Conservation (phyloP, 1,140 invertebrate genomes). For the Melanaphis sacchari region DNA sequence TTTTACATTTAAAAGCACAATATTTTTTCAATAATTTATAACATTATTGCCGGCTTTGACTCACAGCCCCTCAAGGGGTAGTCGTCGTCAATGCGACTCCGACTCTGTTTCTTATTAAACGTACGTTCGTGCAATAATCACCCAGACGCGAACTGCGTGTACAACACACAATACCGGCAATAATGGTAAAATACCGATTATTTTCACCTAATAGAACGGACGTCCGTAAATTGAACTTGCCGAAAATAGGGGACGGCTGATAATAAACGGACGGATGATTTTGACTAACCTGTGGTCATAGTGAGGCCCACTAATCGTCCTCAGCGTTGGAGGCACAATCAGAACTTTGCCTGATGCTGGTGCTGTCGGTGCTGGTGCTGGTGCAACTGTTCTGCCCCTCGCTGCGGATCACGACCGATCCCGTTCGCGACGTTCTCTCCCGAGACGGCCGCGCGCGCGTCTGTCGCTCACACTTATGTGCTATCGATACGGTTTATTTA, state of each 20-base stretch:
- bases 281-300: conserved; percentile 27
- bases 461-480: neutral
- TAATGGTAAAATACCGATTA: neutral
- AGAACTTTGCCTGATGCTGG: neutral
- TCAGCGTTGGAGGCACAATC: neutral
- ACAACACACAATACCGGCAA: neutral
- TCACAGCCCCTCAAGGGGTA: too few relatives aligned
- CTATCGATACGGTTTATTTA: neutral
- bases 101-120: neutral
- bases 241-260: too few relatives aligned
- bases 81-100: neutral
- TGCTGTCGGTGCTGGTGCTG: neutral
- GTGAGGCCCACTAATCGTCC: neutral
- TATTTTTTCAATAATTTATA: neutral
- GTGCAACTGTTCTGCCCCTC: neutral
- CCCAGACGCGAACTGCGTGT: neutral
- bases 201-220: too few relatives aligned
- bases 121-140: too few relatives aligned
- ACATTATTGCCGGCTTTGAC: too few relatives aligned
- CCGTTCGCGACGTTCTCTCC: neutral
- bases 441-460: neutral
- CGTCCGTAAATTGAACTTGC: too few relatives aligned
- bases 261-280: neutral
- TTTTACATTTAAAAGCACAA: neutral
- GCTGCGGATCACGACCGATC: neutral